These are phyloP conservation scores for Microcebus griseorufus DNA, from an alignment of 2,113 vertebrate genomes.

Conservation along the genomic window DNA sequence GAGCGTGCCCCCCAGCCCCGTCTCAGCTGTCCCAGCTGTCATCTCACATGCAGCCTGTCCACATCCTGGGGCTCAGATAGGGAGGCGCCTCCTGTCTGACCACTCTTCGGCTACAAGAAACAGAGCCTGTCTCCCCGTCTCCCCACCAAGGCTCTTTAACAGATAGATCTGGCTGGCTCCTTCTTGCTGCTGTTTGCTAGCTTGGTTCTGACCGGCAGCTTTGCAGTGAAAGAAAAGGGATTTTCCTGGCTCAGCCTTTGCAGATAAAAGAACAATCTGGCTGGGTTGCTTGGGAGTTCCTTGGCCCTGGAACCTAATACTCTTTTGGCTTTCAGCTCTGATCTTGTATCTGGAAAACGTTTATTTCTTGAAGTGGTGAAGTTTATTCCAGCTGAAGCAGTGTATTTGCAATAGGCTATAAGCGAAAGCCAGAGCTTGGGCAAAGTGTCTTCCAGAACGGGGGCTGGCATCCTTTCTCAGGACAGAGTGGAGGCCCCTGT, in stretches of 20 bases:
- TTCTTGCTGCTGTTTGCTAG: conserved; percentile 77
- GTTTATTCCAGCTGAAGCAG: conserved; percentile 72
- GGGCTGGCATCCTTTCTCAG: neutral
- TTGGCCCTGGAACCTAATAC: conserved; percentile 73
- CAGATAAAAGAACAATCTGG: conserved; percentile 77
- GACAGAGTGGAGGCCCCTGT: neutral
- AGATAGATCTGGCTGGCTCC: conserved; percentile 72
- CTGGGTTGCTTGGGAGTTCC: conserved; percentile 71
- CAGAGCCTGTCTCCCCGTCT: conserved; percentile 57
- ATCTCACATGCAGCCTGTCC: conserved; percentile 73
- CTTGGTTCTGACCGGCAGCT: conserved; percentile 69
- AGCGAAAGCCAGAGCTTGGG: neutral
- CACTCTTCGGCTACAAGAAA: conserved; percentile 77
- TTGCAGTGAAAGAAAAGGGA: conserved; percentile 51
- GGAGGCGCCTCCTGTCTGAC: conserved; percentile 66
- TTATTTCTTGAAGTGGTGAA: conserved; percentile 79
- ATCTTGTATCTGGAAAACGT: conserved; percentile 78
- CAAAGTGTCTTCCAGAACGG: neutral
- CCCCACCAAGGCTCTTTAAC: conserved; percentile 52
- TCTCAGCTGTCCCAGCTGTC: conserved; percentile 66
- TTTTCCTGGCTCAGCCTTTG: conserved; percentile 79
- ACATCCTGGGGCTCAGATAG: conserved; percentile 77
- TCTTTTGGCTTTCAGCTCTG: conserved; percentile 80
- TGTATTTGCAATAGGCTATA: conserved; percentile 69
- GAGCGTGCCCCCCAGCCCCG: conserved; percentile 12